Evolutionary conservation across 2,888 invertebrate genomes (phyloP), one percentile per base, ranked within the genome.

Genomic region (Cremastobaeus sp.): DNA sequence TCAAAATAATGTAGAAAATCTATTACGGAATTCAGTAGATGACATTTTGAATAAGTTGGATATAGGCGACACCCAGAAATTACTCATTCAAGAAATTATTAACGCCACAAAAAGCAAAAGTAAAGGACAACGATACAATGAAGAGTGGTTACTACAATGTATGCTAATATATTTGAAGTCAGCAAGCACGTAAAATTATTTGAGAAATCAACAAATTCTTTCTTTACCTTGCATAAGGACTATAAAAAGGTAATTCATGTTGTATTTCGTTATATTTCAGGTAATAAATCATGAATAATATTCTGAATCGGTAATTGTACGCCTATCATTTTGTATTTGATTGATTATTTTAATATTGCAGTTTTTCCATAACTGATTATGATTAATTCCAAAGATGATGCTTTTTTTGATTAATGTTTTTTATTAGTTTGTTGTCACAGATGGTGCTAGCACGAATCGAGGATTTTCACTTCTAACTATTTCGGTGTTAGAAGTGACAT

Each of bases 111-210:
- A 15, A 5, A 5, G 15, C n/a, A 41, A 18, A 14, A 15, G 14
- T 18, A 17, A 18, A 17, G 43, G 43, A 4, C n/a, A 6, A 9
- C 21, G 43, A 25, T 43, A 25, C 25, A 43, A 43, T 12, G 9
- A 18, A 9, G 43, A 21, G 9, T 43, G 11, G 43, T 5, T 43
- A 11, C 25, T 43, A 25, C 43, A 25, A 12, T 62, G 5, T 15
- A 37, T 37, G 37, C 15, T 15, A 2, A 20, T 62, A 1, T 17
- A 62, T 30, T 28, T 62, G 9, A 62, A 48, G 39, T 62, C 60
- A 4, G 39, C 50, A 8, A 28, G 25, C 4, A 28, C 48, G 11
- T 62, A 50, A 9, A 20, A 35, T 9, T 52, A 8, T 25, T 25
- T 43, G 3, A 5, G 25, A 17, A 43, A 9, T 25, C 43, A 43